A percentile compares a stretch with the other conserved stretches of the same genome.
Conservation (phyloP, 1,140 invertebrate species). For the Drosophila repleta region DNA sequence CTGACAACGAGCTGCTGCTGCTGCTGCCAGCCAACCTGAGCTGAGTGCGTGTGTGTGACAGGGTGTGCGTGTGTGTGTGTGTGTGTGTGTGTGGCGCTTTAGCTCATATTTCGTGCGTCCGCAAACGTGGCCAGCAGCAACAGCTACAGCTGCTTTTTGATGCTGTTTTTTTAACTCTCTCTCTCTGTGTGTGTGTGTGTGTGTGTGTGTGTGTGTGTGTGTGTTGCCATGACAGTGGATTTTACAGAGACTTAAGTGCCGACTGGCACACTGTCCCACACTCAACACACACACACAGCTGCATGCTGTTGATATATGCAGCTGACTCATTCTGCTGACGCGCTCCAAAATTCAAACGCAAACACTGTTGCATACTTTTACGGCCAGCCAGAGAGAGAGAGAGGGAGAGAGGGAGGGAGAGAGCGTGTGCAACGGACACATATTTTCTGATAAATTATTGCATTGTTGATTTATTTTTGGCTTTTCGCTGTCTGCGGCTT, state of each 20-base stretch:
- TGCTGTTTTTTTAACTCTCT: conserved; percentile 72
- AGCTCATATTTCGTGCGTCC: conserved; percentile 57
- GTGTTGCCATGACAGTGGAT: conserved; percentile 78
- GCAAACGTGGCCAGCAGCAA: conserved; percentile 38
- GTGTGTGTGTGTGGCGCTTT: conserved; percentile 38
- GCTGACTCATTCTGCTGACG: conserved; percentile 81
- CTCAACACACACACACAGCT: conserved; percentile 4
- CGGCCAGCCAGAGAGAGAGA: not conserved
- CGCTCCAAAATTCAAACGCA: conserved; percentile 80
- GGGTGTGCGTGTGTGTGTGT: conserved; percentile 9
- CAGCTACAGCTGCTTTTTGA: conserved; percentile 45
- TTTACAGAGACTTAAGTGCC: conserved; percentile 81
- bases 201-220: conserved; percentile 20
- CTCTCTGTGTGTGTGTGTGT: not conserved
- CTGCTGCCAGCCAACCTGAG: conserved; percentile 77
- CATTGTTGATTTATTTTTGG: conserved; percentile 83
- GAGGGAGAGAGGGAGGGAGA: conserved; percentile 4
- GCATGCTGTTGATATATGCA: conserved; percentile 70
- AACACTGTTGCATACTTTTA: conserved; percentile 82
- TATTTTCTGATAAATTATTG: conserved; percentile 83
- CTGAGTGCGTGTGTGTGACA: conserved; percentile 39
- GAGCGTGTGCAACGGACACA: conserved; percentile 70
- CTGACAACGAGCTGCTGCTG: conserved; percentile 67
- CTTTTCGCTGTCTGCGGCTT: conserved; percentile 82
- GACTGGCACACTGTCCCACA: conserved; percentile 23